phyloP scores from a whole-genome alignment of 2,888 invertebrate species.

The Ornithoptera alexandrae region DNA sequence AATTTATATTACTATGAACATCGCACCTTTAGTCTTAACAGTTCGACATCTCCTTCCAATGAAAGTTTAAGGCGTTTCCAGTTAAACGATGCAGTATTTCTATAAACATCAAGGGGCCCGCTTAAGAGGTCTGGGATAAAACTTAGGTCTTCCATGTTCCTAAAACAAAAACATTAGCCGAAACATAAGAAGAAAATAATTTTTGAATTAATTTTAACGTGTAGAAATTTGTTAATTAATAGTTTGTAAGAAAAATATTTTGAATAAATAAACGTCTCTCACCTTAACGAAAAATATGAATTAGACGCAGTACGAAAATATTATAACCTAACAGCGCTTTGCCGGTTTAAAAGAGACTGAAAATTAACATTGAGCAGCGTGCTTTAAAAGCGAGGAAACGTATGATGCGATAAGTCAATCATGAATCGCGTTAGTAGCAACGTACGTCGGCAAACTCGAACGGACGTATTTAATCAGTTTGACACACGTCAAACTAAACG shows the following conservation, averaged over 20 bases:
- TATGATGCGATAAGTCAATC: slow-evolving; percentile 29
- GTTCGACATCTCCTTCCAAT: slow-evolving; percentile 87
- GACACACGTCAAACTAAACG: slow-evolving; percentile 4
- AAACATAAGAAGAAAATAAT: too few relatives aligned
- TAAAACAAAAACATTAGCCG: slow-evolving; percentile 44
- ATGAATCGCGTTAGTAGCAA: slow-evolving; percentile 13
- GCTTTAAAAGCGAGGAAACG: slow-evolving; percentile 35
- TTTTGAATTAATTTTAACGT: too few relatives aligned
- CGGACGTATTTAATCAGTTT: slow-evolving; percentile 13
- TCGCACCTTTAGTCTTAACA: slow-evolving; percentile 87
- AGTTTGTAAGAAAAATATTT: too few relatives aligned
- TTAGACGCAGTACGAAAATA: slow-evolving; percentile 7
- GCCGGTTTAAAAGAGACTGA: slow-evolving; percentile 35
- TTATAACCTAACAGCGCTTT: slow-evolving; percentile 29
- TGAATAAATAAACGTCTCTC: slow-evolving; percentile 12
- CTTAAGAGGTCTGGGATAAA: slow-evolving; percentile 84
- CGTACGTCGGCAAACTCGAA: slow-evolving; percentile 7
- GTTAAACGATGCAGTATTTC: slow-evolving; percentile 89
- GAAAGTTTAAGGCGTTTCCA: slow-evolving; percentile 92
- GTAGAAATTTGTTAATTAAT: too few relatives aligned
- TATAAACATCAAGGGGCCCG: slow-evolving; percentile 89
- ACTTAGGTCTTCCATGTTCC: slow-evolving; percentile 76
- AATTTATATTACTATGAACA: background rate
- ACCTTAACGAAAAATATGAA: slow-evolving; percentile 30
- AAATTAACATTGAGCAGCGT: slow-evolving; percentile 32